Conservation (phyloP, 1,140 invertebrate genomes). For the Zaprionus gabonicus region DNA sequence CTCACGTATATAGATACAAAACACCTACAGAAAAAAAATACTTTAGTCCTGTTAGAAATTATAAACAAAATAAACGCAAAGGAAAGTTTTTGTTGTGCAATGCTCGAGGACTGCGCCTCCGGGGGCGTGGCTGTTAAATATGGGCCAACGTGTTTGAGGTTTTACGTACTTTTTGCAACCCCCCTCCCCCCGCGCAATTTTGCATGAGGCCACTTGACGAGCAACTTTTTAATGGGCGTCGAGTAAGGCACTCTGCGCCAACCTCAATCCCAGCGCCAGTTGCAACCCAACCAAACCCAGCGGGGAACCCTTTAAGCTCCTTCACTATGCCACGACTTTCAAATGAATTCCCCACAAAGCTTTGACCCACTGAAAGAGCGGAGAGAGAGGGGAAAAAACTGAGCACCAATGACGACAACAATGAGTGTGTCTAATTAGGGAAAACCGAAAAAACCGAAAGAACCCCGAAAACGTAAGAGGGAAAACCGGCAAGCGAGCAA, state of each 20-base stretch:
- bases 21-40: slow-evolving; percentile 30
- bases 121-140: slow-evolving; percentile 63
- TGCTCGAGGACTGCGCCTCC: slow-evolving; percentile 37
- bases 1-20: slow-evolving; percentile 35
- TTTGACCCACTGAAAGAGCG: slow-evolving; percentile 59
- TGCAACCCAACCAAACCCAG: not conserved
- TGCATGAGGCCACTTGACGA: slow-evolving; percentile 56
- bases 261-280: not conserved
- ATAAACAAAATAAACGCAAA: slow-evolving; percentile 33
- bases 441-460: slow-evolving; percentile 35
- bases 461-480: slow-evolving; percentile 1
- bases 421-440: slow-evolving; percentile 76
- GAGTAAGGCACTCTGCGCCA: slow-evolving; percentile 35
- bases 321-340: slow-evolving; percentile 22
- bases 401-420: slow-evolving; percentile 45
- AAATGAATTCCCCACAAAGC: slow-evolving; percentile 54
- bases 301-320: slow-evolving; percentile 7
- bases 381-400: slow-evolving; percentile 21
- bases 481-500: slow-evolving; percentile 56
- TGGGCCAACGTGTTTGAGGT: slow-evolving; percentile 76
- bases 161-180: slow-evolving; percentile 39
- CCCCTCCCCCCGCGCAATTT: not conserved
- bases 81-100: slow-evolving; percentile 50
- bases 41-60: slow-evolving; percentile 48
- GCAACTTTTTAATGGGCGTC: slow-evolving; percentile 67